A percentile compares a stretch with the other conserved stretches of the same genome.
Conservation (phyloP, 2,888 invertebrate species). For the Liodrosophila aerea region DNA sequence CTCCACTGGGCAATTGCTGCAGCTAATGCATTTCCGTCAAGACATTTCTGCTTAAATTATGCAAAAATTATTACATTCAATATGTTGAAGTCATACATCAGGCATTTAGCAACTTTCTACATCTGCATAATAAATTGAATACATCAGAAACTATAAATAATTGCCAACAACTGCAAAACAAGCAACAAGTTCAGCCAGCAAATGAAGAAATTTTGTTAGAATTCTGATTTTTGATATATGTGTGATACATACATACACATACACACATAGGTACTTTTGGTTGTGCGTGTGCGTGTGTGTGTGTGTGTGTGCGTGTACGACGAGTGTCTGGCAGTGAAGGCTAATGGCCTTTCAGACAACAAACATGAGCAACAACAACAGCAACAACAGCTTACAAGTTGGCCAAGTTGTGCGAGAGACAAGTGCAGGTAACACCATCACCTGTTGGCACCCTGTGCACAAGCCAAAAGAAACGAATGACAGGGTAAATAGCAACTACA, state of each 20-base stretch:
- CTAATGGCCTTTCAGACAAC: constrained; percentile 58
- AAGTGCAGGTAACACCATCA: constrained; percentile 62
- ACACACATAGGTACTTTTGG: background rate
- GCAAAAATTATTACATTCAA: constrained; percentile 58
- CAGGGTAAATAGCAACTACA: constrained; percentile 22
- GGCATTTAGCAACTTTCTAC: constrained; percentile 69
- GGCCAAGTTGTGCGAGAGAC: constrained; percentile 58
- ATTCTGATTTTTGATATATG: constrained; percentile 58
- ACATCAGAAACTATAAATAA: constrained; percentile 76
- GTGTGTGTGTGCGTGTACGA: constrained; percentile 20
- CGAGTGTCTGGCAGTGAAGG: constrained; percentile 51
- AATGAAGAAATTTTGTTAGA: constrained; percentile 77
- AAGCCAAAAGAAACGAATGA: constrained; percentile 21
- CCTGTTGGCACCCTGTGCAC: constrained; percentile 36
- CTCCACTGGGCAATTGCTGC: background rate
- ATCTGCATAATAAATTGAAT: constrained; percentile 76
- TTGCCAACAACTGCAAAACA: constrained; percentile 70
- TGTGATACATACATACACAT: background rate
- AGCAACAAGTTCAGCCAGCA: constrained; percentile 65
- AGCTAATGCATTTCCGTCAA: constrained; percentile 32
- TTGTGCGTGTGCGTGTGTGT: constrained; percentile 3
- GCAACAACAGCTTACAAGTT: constrained; percentile 52
- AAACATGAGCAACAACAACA: constrained; percentile 16
- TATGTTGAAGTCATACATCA: constrained; percentile 68
- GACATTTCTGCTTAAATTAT: constrained; percentile 40